Base-by-base conservation (phyloP, 2,797 vertebrate genomes). In the Syncerus caffer region DNA sequence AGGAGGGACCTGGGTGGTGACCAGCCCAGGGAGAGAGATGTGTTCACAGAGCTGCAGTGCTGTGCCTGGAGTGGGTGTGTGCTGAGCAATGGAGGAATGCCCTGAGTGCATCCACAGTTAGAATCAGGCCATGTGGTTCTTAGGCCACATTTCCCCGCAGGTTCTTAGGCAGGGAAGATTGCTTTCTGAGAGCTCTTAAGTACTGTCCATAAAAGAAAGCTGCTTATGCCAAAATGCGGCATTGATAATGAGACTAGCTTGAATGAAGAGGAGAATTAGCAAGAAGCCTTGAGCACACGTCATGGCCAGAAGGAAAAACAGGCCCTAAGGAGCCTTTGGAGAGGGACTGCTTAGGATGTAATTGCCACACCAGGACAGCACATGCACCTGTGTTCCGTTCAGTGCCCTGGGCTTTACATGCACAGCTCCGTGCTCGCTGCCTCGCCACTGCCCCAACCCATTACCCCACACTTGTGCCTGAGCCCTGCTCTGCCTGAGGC, bases 131-230 rank as follows among this genome's bases (percentile, higher is more conserved):
- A 25, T 7, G 5, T 53, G 84, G 42, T 29, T 8, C 96, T 78
- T 62, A 51, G 7, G 85, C 93, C 47, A 7, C 64, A 71, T 97
- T 93, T 94, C 89, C 94, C 94, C 1, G 4, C 76, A 95, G 57
- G 1, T 85, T 55, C 94, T 58, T 88, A 83, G 74, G 82, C 92
- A 67, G 25, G 82, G 64, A 34, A 92, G 88, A 96, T 60, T 96
- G 82, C 85, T 97, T 96, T 96, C 89, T 85, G 92, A 97, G 82
- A 90, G 93, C 97, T 95, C 85, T 91, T 97, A 96, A 96, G 87
- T 97, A 62, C 91, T 79, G 50, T 94, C 86, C 93, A 16, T 92
- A 78, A 97, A 89, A 94, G 82, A 92, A 89, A 55, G 67, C 47
- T 14, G 83, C 76, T 85, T 90, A 25, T 29, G 78, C 97, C 80